Evolutionary conservation across 2,888 invertebrate species (phyloP), one percentile per base, ranked within the genome.

Genomic region (Scaptodrosophila latifasciaeformis): DNA sequence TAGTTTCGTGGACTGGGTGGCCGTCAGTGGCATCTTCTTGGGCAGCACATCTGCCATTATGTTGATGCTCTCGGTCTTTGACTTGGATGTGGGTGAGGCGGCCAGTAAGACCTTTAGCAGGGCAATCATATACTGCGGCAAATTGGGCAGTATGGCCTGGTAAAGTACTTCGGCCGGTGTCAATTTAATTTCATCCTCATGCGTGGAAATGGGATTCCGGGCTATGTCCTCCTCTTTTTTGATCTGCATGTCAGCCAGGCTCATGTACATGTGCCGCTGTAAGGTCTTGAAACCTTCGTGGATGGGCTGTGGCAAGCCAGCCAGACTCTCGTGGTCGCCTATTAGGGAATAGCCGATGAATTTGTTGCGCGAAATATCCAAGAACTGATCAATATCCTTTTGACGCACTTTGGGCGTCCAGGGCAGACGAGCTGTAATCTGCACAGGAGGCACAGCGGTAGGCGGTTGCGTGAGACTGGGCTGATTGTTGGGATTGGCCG

Each of bases 61-160:
- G 86, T 99, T 99, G 78, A 99, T 96, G 45, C 98, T 97, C 84
- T 99, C 99, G 7, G 94, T 96, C 88, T 98, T 98, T 3, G 96
- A 92, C 87, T 97, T 98, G n/a, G 96, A 96, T n/a, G 98, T 98
- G 2, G 99, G 99, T 29, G 98, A 97, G 49, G 99, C 98, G 24
- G 99, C 99, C 52, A 99, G 89, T 52, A 99, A 89, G 70, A 99
- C 96, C 89, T 99, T 99, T 46, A 99, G 88, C 49, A 99, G 86
- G 17, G 97, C 96, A 82, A 99, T 99, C 93, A 98, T 96, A 82
- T 98, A 97, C 82, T 99, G 98, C 7, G 98, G 97, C 76, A 99
- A 88, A 87, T 96, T 96, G 1, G 98, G 97, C 65, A 98, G 87
- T 90, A 99, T 95, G n/a, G 95, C 95, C 87, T 93, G 93, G 85